Conservation (phyloP, 2,113 vertebrate genomes). For the human (Homo sapiens) region DNA sequence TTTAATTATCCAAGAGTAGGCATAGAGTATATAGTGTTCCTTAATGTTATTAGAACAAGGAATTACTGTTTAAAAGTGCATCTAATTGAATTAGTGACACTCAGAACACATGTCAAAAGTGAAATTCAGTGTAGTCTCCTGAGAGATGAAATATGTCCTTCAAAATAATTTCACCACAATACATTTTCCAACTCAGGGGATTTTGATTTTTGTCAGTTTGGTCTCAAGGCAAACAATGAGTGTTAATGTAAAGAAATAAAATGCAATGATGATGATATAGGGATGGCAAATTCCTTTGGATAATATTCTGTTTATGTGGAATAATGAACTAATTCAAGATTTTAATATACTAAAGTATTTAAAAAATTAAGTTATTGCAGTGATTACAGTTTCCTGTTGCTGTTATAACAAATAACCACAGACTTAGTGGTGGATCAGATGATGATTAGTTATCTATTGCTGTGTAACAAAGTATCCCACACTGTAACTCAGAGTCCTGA, state of each 20-base stretch:
- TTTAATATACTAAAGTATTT: constrained; percentile 27
- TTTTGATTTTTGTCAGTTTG: constrained; percentile 51
- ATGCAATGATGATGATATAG: not conserved
- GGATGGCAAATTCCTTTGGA: constrained; percentile 8
- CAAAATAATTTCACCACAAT: constrained; percentile 51
- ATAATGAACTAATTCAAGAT: not conserved
- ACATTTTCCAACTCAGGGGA: constrained; percentile 18
- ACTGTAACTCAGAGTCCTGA: not conserved
- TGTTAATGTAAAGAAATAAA: constrained; percentile 51
- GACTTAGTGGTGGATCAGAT: not conserved
- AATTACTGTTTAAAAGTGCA: not conserved
- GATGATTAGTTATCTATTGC: not conserved
- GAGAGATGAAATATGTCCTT: constrained; percentile 9
- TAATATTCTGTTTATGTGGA: constrained; percentile 6
- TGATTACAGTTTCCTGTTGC: not conserved
- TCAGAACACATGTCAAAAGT: constrained; percentile 11
- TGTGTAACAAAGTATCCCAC: not conserved
- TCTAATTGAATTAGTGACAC: not conserved
- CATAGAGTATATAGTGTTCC: not conserved
- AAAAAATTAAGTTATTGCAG: constrained; percentile 17
- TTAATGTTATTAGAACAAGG: not conserved
- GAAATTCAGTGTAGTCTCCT: not conserved
- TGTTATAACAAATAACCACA: not conserved
- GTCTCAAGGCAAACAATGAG: constrained; percentile 49
- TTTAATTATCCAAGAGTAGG: not conserved